These are phyloP conservation scores for Theristus sp. DNA, from an alignment of 2,888 invertebrate genomes.

Conservation along the genomic window DNA sequence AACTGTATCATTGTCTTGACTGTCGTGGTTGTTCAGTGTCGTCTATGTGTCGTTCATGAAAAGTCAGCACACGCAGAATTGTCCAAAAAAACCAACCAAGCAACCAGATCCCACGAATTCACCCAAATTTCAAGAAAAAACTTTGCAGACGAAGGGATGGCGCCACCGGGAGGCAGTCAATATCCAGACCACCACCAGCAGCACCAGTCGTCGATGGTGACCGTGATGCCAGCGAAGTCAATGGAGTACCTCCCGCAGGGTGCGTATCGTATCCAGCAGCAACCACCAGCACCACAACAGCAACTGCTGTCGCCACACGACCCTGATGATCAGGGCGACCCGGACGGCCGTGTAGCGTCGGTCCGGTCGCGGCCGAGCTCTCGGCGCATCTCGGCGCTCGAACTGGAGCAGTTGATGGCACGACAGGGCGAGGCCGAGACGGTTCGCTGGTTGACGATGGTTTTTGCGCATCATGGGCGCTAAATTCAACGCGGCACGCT, in stretches of 20 bases:
- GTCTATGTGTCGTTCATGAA: too few relatives aligned
- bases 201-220: background rate
- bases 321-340: background rate
- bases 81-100: too few relatives aligned
- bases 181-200: too few relatives aligned
- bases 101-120: too few relatives aligned
- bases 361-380: slow-evolving; percentile 71
- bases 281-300: too few relatives aligned
- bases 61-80: too few relatives aligned
- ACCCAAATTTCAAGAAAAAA: too few relatives aligned
- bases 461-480: background rate
- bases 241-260: slow-evolving; percentile 3
- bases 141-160: too few relatives aligned
- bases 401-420: slow-evolving; percentile 77
- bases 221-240: slow-evolving; percentile 3
- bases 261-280: background rate
- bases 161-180: too few relatives aligned
- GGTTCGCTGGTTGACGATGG: background rate
- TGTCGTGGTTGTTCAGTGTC: too few relatives aligned
- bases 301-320: background rate
- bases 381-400: slow-evolving; percentile 62
- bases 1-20: too few relatives aligned
- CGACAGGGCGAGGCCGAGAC: slow-evolving; percentile 40
- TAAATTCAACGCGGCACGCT: too few relatives aligned
- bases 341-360: slow-evolving; percentile 44